phyloP scores from a whole-genome alignment of 2,797 vertebrate species.

The Alectoris magna region DNA sequence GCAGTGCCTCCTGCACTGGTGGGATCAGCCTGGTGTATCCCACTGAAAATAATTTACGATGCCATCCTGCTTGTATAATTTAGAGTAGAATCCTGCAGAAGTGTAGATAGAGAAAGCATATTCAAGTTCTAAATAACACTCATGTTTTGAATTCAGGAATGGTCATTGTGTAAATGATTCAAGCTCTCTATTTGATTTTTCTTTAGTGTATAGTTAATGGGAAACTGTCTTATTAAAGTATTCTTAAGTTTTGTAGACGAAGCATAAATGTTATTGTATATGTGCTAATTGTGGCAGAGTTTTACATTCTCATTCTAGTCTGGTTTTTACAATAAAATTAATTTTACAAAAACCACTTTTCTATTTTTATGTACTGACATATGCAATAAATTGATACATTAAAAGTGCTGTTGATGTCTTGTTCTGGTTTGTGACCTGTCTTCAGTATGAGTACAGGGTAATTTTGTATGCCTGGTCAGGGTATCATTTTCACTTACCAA shows the following conservation, averaged over 20 bases:
- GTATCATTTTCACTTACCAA: neutral
- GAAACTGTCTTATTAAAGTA: conserved; percentile 45
- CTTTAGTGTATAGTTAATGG: conserved; percentile 19
- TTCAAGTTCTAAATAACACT: conserved; percentile 50
- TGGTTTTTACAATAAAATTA: conserved; percentile 77
- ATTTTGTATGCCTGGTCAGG: neutral
- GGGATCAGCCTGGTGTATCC: conserved; percentile 35
- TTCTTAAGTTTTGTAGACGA: conserved; percentile 72
- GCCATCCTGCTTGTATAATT: conserved; percentile 59
- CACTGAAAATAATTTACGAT: conserved; percentile 41
- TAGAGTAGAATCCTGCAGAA: neutral
- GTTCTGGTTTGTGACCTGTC: conserved; percentile 62
- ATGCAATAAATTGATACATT: conserved; percentile 93
- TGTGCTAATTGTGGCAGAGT: conserved; percentile 65
- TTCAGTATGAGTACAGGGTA: neutral
- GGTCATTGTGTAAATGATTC: conserved; percentile 53
- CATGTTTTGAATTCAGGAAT: conserved; percentile 53
- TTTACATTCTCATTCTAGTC: conserved; percentile 74
- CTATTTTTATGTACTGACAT: conserved; percentile 93
- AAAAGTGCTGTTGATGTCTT: conserved; percentile 73
- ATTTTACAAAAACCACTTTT: conserved; percentile 85
- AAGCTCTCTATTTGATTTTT: conserved; percentile 61
- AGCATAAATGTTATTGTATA: conserved; percentile 66
- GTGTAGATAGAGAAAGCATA: conserved; percentile 32
- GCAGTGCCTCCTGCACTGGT: conserved; percentile 31